phyloP scores from a whole-genome alignment of 2,888 invertebrate species.

The Macaria liturata region DNA sequence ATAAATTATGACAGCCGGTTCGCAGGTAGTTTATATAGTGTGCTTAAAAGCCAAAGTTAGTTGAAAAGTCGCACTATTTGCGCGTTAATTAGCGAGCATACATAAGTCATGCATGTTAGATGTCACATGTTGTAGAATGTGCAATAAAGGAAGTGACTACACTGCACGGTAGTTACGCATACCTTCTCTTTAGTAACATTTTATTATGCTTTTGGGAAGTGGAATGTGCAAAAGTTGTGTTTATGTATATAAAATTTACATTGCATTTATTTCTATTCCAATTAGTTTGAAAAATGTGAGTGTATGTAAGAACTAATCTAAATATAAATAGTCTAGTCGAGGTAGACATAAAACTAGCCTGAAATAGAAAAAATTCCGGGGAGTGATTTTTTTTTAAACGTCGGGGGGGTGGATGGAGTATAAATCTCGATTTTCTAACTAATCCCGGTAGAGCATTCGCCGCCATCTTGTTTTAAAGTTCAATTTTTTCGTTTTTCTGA shows the following conservation, averaged over 20 bases:
- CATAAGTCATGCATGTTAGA: constrained; percentile 38
- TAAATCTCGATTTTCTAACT: no score
- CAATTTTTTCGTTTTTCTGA: no score
- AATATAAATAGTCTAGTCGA: no score
- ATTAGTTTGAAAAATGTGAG: no score
- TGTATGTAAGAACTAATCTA: no score
- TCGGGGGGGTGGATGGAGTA: no score
- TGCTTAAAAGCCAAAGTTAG: constrained; percentile 33
- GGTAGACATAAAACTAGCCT: no score
- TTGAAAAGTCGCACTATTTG: constrained; percentile 37
- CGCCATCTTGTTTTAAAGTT: no score
- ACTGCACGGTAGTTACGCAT: background rate
- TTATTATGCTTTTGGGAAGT: background rate
- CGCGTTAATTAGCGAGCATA: constrained; percentile 37
- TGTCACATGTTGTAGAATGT: constrained; percentile 31
- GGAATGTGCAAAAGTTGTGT: background rate
- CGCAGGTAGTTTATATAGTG: constrained; percentile 32
- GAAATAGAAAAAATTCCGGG: no score
- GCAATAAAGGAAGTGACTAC: constrained; percentile 8
- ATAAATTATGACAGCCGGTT: constrained; percentile 35
- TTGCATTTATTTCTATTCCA: no score
- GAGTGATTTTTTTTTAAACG: no score
- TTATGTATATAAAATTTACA: background rate
- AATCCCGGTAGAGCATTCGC: no score
- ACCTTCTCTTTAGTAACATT: constrained; percentile 4